Base-by-base conservation (phyloP, 1,140 invertebrate species). In the Drosophila rufa region DNA sequence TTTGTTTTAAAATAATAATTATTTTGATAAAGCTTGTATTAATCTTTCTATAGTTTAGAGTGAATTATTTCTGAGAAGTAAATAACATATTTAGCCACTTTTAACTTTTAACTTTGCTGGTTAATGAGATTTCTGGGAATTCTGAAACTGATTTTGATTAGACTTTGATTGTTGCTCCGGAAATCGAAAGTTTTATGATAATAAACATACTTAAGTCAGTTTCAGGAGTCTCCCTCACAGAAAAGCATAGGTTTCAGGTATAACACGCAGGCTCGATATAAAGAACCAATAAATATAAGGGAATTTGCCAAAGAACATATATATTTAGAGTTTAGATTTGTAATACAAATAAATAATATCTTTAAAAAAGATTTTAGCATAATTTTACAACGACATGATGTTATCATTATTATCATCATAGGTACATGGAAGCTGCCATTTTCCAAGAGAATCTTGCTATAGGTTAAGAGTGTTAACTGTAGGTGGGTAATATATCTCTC, bases 191-290 rank as follows among this genome's bases (percentile, higher is more conserved):
- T 38, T 55, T 38, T 19, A 38, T 33, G 19, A 55, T 38, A 55
- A 55, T 55, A 38, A 55, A 55, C 51, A 22, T 55, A 55, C 51
- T 38, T 55, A 55, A 55, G 22, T 55, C 51, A 14, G 51, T 55
- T 36, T 36, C 51, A 55, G 51, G 3, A 55, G 33, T 38, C 12
- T 53, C 51, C 22, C 51, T 38, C 30, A 19, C 51, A 36, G 6
- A 36, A 36, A 50, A 15, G 30, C 30, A 30, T 53, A 19, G 8
- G 30, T 17, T 36, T 19, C 3, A 15, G 14, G 12, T 6, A 17
- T 12, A 17, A 12, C 8, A 19, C 17, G 3, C 7, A 38, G 15
- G 1, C 14, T 55, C 0, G 0, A 19, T 55, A 55, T 9, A 22
- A 36, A 2, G 12, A 22, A 45, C 4, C 3, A 19, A 22, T 15